A percentile compares a stretch with the other conserved stretches of the same genome.
Conservation (phyloP, 2,797 vertebrate species). For the Heliangelus exortis region DNA sequence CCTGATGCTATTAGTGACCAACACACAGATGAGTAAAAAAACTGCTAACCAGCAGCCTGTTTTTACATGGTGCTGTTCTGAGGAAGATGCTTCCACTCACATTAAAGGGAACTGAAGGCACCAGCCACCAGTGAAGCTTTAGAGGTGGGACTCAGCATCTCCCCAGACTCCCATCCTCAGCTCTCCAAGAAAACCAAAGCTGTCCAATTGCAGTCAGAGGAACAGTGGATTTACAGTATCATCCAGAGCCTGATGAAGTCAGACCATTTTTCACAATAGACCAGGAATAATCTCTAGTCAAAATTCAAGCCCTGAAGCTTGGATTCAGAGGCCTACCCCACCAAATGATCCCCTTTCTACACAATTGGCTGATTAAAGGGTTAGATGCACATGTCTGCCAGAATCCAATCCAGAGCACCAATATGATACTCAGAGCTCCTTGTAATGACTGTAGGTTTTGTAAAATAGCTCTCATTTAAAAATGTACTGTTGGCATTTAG, state of each 20-base stretch:
- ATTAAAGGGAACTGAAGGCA: not conserved
- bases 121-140: not conserved
- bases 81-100: not conserved
- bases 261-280: not conserved
- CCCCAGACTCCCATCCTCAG: not conserved
- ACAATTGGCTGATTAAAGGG: not conserved
- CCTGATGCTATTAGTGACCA: not conserved
- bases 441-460: not conserved
- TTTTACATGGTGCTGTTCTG: not conserved
- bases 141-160: not conserved
- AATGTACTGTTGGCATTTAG: not conserved
- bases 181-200: not conserved
- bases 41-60: not conserved
- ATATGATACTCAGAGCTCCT: not conserved
- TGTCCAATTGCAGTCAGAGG: not conserved
- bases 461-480: not conserved
- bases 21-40: not conserved
- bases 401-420: not conserved
- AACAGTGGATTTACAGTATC: not conserved
- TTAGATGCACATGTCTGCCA: not conserved
- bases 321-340: not conserved
- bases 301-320: not conserved
- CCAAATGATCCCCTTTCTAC: not conserved
- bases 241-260: not conserved
- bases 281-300: not conserved